These are phyloP conservation scores for Entomobrya proxima DNA, from an alignment of 2,888 invertebrate species.

Conservation along the genomic window DNA sequence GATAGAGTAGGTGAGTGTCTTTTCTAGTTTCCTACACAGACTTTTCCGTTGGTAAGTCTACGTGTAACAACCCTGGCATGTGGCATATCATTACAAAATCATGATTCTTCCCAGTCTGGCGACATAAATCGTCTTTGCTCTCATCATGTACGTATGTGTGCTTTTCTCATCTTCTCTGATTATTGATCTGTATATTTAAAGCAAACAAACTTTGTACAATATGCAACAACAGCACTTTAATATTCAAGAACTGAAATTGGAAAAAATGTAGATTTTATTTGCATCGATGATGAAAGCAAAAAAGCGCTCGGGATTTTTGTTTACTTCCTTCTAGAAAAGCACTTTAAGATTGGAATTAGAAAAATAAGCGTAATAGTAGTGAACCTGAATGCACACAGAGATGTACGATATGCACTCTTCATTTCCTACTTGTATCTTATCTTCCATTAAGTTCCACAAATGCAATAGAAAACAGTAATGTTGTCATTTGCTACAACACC, in stretches of 20 bases:
- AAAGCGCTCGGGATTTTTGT: background rate
- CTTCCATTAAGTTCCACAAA: no score
- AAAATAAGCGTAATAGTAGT: background rate
- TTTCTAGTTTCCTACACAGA: no score
- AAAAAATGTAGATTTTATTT: conserved; percentile 34
- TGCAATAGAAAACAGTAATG: no score
- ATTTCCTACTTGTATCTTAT: background rate
- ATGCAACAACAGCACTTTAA: no score
- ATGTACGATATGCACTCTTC: background rate
- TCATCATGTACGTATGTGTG: background rate
- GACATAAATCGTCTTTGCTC: background rate
- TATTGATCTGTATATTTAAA: background rate
- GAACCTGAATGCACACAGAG: no score
- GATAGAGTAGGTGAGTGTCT: conserved; percentile 6
- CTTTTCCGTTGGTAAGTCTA: no score
- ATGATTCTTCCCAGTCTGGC: background rate
- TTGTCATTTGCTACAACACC: no score
- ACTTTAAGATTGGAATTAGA: no score
- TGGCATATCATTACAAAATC: background rate
- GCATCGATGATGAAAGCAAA: conserved; percentile 48
- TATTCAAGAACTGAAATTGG: background rate
- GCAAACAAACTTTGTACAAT: conserved; percentile 4
- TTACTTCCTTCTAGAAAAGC: background rate
- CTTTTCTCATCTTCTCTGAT: background rate
- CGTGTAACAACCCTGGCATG: no score